Conservation (phyloP, 1,140 invertebrate species). For the Charaxes varanes region DNA sequence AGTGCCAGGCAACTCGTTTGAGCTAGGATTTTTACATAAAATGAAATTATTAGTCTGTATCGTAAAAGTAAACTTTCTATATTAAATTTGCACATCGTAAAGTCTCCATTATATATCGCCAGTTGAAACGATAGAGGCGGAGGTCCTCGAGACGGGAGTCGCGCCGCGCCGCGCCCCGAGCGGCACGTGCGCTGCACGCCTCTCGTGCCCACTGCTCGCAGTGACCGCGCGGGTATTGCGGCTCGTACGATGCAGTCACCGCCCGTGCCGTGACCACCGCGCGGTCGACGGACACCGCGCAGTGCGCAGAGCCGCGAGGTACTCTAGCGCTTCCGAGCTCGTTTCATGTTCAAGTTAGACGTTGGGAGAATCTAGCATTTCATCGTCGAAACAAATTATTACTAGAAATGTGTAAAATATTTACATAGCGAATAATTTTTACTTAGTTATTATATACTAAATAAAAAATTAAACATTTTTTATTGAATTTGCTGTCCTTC, state of each 20-base stretch:
- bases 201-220: constrained; percentile 5
- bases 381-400: constrained; percentile 68
- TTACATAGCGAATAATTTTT: constrained; percentile 73
- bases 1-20: constrained; percentile 68
- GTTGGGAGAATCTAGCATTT: constrained; percentile 65
- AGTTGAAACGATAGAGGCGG: constrained; percentile 36
- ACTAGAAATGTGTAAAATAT: constrained; percentile 72
- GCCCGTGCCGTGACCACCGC: constrained; percentile 12
- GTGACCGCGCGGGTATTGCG: neutral
- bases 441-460: constrained; percentile 71
- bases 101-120: constrained; percentile 61
- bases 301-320: constrained; percentile 11
- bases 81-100: constrained; percentile 70
- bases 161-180: constrained; percentile 5
- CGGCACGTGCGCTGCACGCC: constrained; percentile 4
- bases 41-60: constrained; percentile 71
- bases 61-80: constrained; percentile 70
- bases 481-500: constrained; percentile 76
- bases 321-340: constrained; percentile 23
- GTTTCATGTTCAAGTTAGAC: constrained; percentile 59
- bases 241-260: neutral
- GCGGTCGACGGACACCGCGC: constrained; percentile 12
- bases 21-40: constrained; percentile 72
- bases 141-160: neutral
- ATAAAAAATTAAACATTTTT: constrained; percentile 73